Conservation (phyloP, 2,888 invertebrate species). For the Eilema griseolum region DNA sequence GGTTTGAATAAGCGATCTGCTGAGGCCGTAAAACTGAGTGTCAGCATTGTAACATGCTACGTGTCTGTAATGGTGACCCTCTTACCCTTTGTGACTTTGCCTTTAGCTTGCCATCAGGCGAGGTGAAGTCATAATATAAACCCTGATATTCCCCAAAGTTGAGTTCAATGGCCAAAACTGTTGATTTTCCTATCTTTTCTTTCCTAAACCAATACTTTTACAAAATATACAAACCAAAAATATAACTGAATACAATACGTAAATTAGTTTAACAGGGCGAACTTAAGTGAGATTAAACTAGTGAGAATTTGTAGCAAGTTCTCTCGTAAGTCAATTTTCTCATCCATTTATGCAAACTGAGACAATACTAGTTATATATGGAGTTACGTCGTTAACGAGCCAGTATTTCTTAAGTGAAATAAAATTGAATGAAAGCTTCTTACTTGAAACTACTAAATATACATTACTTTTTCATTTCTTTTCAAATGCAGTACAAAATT, state of each 20-base stretch:
- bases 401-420: constrained; percentile 26
- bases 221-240: background rate
- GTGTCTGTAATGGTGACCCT: too few species aligned
- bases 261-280: background rate
- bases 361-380: background rate
- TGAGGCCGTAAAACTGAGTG: too few species aligned
- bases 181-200: too few species aligned
- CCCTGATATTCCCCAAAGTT: too few species aligned
- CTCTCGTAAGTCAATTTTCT: constrained; percentile 15
- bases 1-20: too few species aligned
- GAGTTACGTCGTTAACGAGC: constrained; percentile 15
- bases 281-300: background rate
- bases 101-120: too few species aligned
- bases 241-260: background rate
- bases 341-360: constrained; percentile 16
- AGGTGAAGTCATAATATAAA: too few species aligned
- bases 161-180: too few species aligned
- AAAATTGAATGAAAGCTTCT: constrained; percentile 35
- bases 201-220: too few species aligned
- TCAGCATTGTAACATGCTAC: too few species aligned
- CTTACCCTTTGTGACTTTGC: too few species aligned
- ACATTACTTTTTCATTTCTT: background rate
- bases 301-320: background rate
- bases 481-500: background rate
- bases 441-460: constrained; percentile 25